phyloP scores from a whole-genome alignment of 2,888 invertebrate genomes.

The Empis stercorea region DNA sequence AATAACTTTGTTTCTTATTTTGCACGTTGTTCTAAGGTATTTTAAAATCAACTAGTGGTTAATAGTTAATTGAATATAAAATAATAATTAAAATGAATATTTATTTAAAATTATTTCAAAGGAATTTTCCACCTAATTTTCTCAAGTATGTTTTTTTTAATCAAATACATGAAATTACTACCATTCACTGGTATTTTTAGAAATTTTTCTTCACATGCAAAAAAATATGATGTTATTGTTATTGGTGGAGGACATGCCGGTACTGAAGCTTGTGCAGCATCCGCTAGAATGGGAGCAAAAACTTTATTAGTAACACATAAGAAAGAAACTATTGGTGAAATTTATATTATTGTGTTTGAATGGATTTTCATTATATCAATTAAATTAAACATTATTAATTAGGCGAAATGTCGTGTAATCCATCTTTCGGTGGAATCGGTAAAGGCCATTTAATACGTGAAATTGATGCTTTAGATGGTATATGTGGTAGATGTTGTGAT shows the following conservation, averaged over 20 bases:
- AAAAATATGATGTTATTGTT: constrained; percentile 56
- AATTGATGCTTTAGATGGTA: constrained; percentile 76
- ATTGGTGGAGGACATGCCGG: constrained; percentile 90
- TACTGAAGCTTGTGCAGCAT: constrained; percentile 71
- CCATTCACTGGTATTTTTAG: too few species aligned
- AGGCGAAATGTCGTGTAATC: constrained; percentile 91
- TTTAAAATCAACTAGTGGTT: too few species aligned
- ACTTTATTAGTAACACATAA: constrained; percentile 77
- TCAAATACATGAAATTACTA: too few species aligned
- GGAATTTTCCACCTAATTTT: too few species aligned
- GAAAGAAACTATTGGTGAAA: constrained; percentile 59
- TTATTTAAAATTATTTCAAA: too few species aligned
- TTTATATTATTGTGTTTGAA: not conserved
- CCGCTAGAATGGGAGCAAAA: constrained; percentile 67
- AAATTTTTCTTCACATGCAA: too few species aligned
- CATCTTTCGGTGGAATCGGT: constrained; percentile 85
- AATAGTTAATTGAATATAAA: too few species aligned
- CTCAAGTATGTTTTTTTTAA: too few species aligned
- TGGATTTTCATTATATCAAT: not conserved
- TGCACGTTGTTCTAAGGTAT: too few species aligned
- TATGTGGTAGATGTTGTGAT: constrained; percentile 72
- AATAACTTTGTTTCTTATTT: too few species aligned
- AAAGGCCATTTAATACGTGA: constrained; percentile 81
- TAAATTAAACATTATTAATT: constrained; percentile 14
- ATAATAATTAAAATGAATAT: too few species aligned